Base-by-base conservation (phyloP, 2,888 invertebrate species). In the Diaphora mendica region DNA sequence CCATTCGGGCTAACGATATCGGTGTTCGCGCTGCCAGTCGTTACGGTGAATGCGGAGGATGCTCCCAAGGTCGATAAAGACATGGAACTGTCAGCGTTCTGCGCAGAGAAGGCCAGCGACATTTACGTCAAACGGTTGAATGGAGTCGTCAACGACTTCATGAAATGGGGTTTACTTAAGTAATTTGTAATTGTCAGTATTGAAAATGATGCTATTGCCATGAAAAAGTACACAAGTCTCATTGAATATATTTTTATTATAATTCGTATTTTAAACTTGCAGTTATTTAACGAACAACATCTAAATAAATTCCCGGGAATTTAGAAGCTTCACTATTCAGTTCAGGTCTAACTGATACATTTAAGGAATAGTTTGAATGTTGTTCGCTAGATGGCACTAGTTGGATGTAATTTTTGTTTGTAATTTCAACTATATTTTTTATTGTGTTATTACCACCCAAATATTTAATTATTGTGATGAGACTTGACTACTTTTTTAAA, bases 101-200 rank as follows among this genome's bases (percentile, higher is more conserved):
- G 77, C n/a, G 73, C 87, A 2, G 74, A 85, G 70, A 86, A 82
- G n/a, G 86, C 90, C 42, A 90, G 82, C 75, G 76, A 70, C 15
- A 77, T 90, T 1, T 92, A 87, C 77, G 68, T 76, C 0, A 86
- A 88, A 51, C 78, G 92, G 20, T 75, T 93, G 30, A 91, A 91
- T 71, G 92, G 89, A 0, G 77, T 93, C n/a, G 78, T 93, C 42
- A 88, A 89, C 30, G 91, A 92, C 64, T 90, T 80, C 64, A 80
- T 90, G 9, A 84, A 83, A 30, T 90, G 90, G 89, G 91, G 90
- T n/a, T n/a, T 68, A 4, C 68, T 68, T 8, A 35, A 30, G 55
- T 68, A 51, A n/a, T 65, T 13, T 26, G 26, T 59, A 59, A 59
- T 59, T 59, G 26, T n/a, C 59, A 59, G 15, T 59, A 59, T 59